These are phyloP conservation scores for Leucoptera coffeella DNA, from an alignment of 2,888 invertebrate species.

Conservation along the genomic window DNA sequence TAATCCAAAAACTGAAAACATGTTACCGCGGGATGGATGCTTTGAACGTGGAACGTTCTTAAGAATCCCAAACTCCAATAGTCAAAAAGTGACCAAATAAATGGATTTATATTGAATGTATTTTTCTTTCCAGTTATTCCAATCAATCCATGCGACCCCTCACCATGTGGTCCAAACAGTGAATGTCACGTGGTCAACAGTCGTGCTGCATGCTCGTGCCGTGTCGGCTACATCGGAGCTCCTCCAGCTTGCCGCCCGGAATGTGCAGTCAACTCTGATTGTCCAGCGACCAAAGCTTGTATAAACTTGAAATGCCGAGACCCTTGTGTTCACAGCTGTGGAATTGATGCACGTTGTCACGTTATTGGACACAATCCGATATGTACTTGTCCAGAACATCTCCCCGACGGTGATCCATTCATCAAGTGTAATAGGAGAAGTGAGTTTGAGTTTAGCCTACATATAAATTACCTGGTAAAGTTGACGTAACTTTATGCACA, in stretches of 20 bases:
- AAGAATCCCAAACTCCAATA: too few relatives aligned
- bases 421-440: conserved; percentile 56
- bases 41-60: too few relatives aligned
- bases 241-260: conserved; percentile 73
- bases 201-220: conserved; percentile 69
- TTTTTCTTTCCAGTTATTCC: conserved; percentile 12
- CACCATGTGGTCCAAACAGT: conserved; percentile 73
- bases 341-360: conserved; percentile 69
- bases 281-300: conserved; percentile 65
- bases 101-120: background rate
- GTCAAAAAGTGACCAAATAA: background rate
- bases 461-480: too few relatives aligned
- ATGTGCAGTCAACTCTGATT: conserved; percentile 72
- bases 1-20: too few relatives aligned
- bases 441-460: too few relatives aligned
- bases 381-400: conserved; percentile 62
- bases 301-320: conserved; percentile 69
- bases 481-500: too few relatives aligned
- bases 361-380: conserved; percentile 76
- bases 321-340: conserved; percentile 73
- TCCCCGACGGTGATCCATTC: conserved; percentile 72
- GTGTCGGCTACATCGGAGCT: conserved; percentile 60
- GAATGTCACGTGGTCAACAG: conserved; percentile 64
- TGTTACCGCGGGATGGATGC: too few relatives aligned
- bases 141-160: conserved; percentile 64